These are phyloP conservation scores for Kryptolebias marmoratus DNA, from an alignment of 2,113 vertebrate genomes.

Conservation along the genomic window DNA sequence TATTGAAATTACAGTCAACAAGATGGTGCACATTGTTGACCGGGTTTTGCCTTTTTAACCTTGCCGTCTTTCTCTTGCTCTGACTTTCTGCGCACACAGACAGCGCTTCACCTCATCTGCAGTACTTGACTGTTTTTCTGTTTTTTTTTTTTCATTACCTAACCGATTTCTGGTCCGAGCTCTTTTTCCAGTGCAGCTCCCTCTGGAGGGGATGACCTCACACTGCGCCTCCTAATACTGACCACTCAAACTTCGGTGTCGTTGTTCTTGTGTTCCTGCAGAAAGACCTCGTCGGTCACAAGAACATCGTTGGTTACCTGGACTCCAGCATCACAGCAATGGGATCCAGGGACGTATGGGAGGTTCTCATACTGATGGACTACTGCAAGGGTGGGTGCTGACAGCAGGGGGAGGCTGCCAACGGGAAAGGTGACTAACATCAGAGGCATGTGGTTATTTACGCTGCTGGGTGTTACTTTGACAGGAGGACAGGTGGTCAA, in stretches of 20 bases:
- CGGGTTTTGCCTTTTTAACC: slow-evolving; percentile 13
- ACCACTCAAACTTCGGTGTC: slow-evolving; percentile 3
- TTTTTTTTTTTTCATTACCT: slow-evolving; percentile 39
- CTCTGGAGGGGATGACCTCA: slow-evolving; percentile 27
- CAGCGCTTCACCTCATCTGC: slow-evolving; percentile 33
- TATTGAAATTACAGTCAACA: slow-evolving; percentile 11
- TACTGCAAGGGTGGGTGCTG: slow-evolving; percentile 90
- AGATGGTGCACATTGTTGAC: neutral
- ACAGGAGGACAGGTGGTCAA: slow-evolving; percentile 98
- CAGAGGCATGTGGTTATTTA: neutral
- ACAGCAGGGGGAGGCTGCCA: neutral
- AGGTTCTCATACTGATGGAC: slow-evolving; percentile 98
- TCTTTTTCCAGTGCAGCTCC: slow-evolving; percentile 12
- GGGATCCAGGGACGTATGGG: slow-evolving; percentile 95
- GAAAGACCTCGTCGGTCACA: slow-evolving; percentile 95
- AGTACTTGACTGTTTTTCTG: slow-evolving; percentile 16
- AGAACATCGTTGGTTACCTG: slow-evolving; percentile 97
- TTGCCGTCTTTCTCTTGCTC: neutral
- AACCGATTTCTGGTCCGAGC: slow-evolving; percentile 29
- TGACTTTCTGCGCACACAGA: neutral
- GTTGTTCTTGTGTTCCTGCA: slow-evolving; percentile 63
- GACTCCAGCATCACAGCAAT: slow-evolving; percentile 94
- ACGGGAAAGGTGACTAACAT: neutral
- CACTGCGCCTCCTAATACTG: slow-evolving; percentile 10
- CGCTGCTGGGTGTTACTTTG: slow-evolving; percentile 12